Evolutionary conservation across 1,140 invertebrate species (phyloP).

Genomic region (Lepidurus packardi): DNA sequence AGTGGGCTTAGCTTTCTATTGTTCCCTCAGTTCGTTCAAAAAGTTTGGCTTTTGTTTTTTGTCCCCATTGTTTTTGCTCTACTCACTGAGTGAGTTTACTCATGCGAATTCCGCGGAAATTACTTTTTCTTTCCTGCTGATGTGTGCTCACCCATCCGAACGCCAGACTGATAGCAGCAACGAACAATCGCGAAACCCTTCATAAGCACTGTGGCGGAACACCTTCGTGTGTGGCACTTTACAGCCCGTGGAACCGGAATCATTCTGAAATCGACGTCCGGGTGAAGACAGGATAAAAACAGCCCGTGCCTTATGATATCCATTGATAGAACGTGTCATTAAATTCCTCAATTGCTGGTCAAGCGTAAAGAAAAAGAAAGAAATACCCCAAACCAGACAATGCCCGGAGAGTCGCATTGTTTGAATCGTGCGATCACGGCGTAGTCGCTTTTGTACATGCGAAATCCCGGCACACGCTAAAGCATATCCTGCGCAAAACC

Average conservation of each 20-base stretch:
- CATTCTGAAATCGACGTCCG: neutral
- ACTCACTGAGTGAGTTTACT: neutral
- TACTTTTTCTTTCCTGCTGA: neutral
- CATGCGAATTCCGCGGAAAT: constrained; percentile 1
- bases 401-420: neutral
- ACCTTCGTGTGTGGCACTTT: neutral
- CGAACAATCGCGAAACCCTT: neutral
- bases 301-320: neutral
- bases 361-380: neutral
- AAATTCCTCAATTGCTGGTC: neutral
- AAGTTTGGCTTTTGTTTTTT: neutral
- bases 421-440: neutral
- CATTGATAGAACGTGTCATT: constrained; percentile 6
- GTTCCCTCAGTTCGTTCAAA: neutral
- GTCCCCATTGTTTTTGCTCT: neutral
- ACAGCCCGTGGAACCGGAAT: neutral
- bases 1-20: neutral
- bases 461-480: neutral
- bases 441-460: neutral
- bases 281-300: neutral
- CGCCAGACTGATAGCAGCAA: neutral
- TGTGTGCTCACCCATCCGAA: neutral
- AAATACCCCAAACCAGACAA: neutral
- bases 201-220: neutral
- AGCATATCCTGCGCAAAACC: neutral